Base-by-base conservation (phyloP, 2,113 vertebrate genomes). In the Rhinopomastus cyanomelas region DNA sequence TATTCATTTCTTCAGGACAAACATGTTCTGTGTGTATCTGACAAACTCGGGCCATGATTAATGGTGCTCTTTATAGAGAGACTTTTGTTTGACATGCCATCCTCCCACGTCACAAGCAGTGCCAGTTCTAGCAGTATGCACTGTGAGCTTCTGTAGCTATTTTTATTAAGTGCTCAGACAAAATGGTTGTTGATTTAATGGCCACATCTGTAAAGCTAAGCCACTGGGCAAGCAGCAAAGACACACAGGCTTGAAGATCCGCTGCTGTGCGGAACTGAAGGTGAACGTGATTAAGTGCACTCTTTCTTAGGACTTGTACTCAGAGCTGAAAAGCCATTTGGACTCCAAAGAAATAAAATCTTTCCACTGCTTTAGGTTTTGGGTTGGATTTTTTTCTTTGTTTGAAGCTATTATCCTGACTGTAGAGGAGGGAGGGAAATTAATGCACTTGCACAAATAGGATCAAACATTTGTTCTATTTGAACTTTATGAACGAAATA, bases 401-500 rank as follows among this genome's bases (percentile, higher is more conserved):
- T 57, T 79, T 73, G 55, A 81, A 84, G 27, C 39, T 62, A 30
- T 88, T 89, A 53, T 81, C 86, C 32, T 76, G 69, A 55, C 19
- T 34, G 44, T 42, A 84, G 67, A 88, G 32, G 49, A 88, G 11
- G 44, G 48, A 67, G n/a, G n/a, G 12, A 85, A 89, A 91, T 74
- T 65, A 55, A 86, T 0, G 0, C 19, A 81, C 49, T 51, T 0
- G 0, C 67, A 88, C 51, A 88, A 91, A 85, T 60, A 67, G 12
- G 29, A 77, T 73, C 20, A 83, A 85, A 91, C 87, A 49, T 44
- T 32, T 67, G 5, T 74, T 92, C 52, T 48, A 23, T 91, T 84
- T 94, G 77, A 91, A 86, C 83, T 93, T 94, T 3, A 5, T 62
- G 77, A 90, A 66, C 59, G 88, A 81, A 69, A 84, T 37, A 55